Conservation (phyloP, 2,113 vertebrate genomes). For the Cepphus grylle region DNA sequence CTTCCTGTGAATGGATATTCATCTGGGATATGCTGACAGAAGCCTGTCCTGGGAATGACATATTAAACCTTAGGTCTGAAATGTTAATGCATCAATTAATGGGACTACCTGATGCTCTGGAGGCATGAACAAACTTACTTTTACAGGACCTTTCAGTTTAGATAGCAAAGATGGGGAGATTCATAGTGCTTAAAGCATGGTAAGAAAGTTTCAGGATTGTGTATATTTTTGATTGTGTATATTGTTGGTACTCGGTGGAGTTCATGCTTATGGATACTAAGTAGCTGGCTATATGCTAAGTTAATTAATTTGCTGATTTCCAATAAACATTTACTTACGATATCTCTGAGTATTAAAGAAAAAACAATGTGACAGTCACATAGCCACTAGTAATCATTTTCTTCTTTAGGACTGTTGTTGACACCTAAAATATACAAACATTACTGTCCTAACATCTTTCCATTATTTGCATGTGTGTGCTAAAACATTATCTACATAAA, state of each 20-base stretch:
- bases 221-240: not conserved
- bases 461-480: not conserved
- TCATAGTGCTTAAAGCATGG: not conserved
- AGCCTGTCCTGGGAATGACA: not conserved
- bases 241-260: not conserved
- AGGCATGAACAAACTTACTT: not conserved
- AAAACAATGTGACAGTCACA: not conserved
- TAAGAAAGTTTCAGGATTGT: not conserved
- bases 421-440: not conserved
- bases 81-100: constrained; percentile 30
- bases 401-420: not conserved
- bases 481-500: not conserved
- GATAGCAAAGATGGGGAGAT: not conserved
- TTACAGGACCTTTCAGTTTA: not conserved
- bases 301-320: not conserved
- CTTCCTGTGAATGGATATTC: not conserved
- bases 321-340: not conserved
- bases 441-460: not conserved
- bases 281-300: not conserved
- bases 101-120: not conserved
- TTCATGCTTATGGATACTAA: not conserved
- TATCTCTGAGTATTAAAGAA: not conserved
- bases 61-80: constrained; percentile 12
- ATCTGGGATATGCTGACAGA: not conserved
- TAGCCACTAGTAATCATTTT: not conserved